Base-by-base conservation (phyloP, 1,140 invertebrate species). In the Magallana angulata region DNA sequence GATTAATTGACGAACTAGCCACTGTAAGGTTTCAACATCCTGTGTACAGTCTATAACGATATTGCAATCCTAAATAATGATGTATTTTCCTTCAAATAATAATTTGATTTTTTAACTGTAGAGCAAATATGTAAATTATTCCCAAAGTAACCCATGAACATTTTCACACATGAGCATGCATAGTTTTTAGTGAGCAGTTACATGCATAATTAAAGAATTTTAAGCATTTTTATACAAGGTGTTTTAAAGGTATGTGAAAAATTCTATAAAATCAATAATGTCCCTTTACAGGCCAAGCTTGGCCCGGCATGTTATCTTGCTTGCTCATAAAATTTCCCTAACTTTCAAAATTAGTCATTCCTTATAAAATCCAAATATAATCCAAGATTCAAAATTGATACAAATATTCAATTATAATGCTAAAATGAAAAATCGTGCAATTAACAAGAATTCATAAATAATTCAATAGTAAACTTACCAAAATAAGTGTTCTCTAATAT, bases 231-330 rank as follows among this genome's bases (percentile, higher is more conserved):
- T 30, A 48, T 1, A 48, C 36, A 48, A 48, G 36, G 36, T 48
- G 36, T 48, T 24, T 12, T 48, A 6, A 76, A 12, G 36, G 24
- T 30, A 76, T 76, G 18, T 36, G 24, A 76, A 76, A 18, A 76
- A 76, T 36, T 30, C 24, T 18, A 76, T 30, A 76, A 76, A 76
- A 76, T 76, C 68, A 76, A 76, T 76, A 76, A 76, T 30, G 24
- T 36, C 24, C 9, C 36, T 76, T 76, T 12, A 76, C 68, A 36
- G 36, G 36, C 36, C 5, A 36, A 36, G 36, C 36, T 36, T 36
- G 18, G 18, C 18, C 18, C 18, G 36, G 36, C 4, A 36, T 36
- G 36, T 48, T 48, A 48, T 48, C 36, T 48, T 48, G 1, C 36
- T 48, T 48, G 36, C 5, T 48, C 36, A 48, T 48, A 48, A 48